Conservation (phyloP, 2,888 invertebrate genomes). For the Colletes collaris region DNA sequence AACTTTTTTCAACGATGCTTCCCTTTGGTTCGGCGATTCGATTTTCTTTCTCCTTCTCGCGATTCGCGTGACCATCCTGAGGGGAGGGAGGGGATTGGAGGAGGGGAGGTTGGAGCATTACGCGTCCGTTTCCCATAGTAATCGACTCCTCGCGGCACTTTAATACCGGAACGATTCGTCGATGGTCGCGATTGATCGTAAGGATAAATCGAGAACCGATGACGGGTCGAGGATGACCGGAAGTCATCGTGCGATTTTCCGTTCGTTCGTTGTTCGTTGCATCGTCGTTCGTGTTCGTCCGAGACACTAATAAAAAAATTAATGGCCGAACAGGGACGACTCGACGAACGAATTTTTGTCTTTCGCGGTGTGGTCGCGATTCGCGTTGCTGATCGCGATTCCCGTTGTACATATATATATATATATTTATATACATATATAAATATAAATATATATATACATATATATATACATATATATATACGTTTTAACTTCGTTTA, state of each 20-base stretch:
- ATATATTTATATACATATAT: too few relatives aligned
- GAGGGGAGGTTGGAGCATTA: not conserved
- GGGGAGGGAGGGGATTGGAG: not conserved
- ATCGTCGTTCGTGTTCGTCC: not conserved
- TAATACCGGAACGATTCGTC: conserved; percentile 10
- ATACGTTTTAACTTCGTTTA: conserved; percentile 60
- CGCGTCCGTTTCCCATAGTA: conserved; percentile 4
- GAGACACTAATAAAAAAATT: too few relatives aligned
- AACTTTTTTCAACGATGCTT: conserved; percentile 30
- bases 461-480: conserved; percentile 26
- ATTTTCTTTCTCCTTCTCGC: not conserved
- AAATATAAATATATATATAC: conserved; percentile 28
- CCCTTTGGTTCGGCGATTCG: conserved; percentile 2
- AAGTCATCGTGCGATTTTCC: conserved; percentile 10
- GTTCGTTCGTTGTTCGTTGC: not conserved
- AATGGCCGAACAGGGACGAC: not conserved
- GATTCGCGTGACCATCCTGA: not conserved
- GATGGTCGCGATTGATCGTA: conserved; percentile 31
- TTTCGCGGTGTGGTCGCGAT: conserved; percentile 44
- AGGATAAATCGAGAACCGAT: conserved; percentile 21
- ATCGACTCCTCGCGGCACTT: conserved; percentile 9
- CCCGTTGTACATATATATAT: too few relatives aligned
- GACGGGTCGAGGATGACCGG: conserved; percentile 9
- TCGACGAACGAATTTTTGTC: conserved; percentile 29
- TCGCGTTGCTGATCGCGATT: too few relatives aligned